These are phyloP conservation scores for Teleogryllus occipitalis DNA, from an alignment of 1,140 invertebrate species.

Conservation along the genomic window DNA sequence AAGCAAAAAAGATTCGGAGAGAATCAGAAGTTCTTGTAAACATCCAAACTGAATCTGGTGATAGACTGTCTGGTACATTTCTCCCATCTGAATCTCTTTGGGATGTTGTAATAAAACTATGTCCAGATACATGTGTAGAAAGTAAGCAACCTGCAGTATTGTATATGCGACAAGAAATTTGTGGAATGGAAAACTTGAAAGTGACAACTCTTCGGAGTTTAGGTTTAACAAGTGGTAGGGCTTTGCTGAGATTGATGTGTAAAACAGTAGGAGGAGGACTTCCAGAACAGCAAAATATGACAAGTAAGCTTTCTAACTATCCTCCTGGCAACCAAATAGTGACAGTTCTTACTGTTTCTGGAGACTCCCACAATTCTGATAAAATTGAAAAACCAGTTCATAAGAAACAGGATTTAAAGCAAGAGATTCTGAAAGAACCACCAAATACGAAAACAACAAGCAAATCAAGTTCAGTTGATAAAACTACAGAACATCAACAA, in stretches of 20 bases:
- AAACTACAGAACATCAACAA: too few species aligned
- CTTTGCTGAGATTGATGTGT: not conserved
- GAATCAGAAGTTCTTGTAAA: conserved; percentile 58
- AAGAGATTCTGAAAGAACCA: too few species aligned
- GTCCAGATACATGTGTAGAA: not conserved
- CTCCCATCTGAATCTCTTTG: conserved; percentile 33
- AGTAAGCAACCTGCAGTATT: not conserved
- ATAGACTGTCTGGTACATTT: conserved; percentile 51
- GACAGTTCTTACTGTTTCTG: too few species aligned
- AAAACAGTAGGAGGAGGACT: not conserved
- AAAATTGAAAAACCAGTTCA: too few species aligned
- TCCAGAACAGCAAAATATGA: too few species aligned
- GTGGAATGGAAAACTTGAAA: not conserved
- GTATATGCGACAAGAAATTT: not conserved
- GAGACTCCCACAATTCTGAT: too few species aligned
- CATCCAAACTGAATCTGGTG: conserved; percentile 62
- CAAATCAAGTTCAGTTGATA: too few species aligned
- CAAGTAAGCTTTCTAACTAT: too few species aligned
- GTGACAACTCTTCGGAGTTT: not conserved
- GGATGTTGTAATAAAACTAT: not conserved
- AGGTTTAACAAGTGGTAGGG: not conserved
- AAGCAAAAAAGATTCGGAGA: conserved; percentile 47
- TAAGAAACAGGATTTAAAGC: too few species aligned
- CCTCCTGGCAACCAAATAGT: too few species aligned
- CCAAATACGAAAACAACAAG: too few species aligned